Conservation (phyloP, 2,888 invertebrate species). For the Polia nebulosa region DNA sequence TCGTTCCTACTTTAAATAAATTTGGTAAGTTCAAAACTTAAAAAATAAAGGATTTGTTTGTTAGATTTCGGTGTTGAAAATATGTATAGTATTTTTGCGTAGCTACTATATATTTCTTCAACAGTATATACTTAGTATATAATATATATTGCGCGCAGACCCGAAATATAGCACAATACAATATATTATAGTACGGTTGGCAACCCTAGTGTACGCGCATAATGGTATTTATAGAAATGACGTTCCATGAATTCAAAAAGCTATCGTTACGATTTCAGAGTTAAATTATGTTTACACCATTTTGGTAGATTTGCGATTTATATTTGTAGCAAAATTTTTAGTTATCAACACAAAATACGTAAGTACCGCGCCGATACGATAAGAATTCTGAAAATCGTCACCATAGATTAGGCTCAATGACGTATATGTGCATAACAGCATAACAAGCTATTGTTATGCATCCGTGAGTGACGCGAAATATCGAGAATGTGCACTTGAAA, state of each 20-base stretch:
- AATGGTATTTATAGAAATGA: slow-evolving; percentile 3
- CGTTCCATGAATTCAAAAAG: slow-evolving; percentile 1
- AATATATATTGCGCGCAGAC: too few relatives aligned
- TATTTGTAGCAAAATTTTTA: slow-evolving; percentile 56
- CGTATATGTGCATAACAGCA: slow-evolving; percentile 58
- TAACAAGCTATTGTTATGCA: slow-evolving; percentile 29
- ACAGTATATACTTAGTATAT: too few relatives aligned
- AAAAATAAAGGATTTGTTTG: too few relatives aligned
- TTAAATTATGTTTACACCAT: slow-evolving; percentile 18
- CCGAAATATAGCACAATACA: too few relatives aligned
- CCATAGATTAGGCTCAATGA: slow-evolving; percentile 67
- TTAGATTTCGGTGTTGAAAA: too few relatives aligned
- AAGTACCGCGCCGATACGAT: slow-evolving; percentile 66
- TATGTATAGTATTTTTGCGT: too few relatives aligned
- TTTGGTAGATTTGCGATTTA: slow-evolving; percentile 48
- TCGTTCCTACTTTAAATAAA: too few relatives aligned
- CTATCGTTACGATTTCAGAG: slow-evolving; percentile 4
- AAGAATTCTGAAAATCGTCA: slow-evolving; percentile 69
- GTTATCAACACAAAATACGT: slow-evolving; percentile 65
- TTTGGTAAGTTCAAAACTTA: too few relatives aligned
- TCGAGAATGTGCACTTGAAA: slow-evolving; percentile 38
- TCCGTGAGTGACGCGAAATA: slow-evolving; percentile 38
- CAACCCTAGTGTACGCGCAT: neutral
- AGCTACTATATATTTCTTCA: too few relatives aligned
- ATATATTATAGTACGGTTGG: too few relatives aligned